Evolutionary conservation across 2,888 invertebrate species (phyloP), one percentile per base, ranked within the genome.

Genomic region (Neria commutata): DNA sequence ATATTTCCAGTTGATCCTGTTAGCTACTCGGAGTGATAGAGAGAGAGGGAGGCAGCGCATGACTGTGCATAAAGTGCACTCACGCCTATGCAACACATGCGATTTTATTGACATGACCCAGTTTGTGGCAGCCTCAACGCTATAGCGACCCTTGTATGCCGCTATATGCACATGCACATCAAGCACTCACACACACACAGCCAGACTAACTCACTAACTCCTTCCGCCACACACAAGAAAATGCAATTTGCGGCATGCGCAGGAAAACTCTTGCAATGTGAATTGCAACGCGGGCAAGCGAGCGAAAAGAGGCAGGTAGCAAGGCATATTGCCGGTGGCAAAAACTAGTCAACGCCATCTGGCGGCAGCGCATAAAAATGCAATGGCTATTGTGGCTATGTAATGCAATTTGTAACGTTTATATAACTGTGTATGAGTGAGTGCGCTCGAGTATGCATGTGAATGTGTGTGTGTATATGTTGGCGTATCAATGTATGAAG

Each of bases 31-130:
- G n/a, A n/a, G n/a, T n/a, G n/a, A n/a, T n/a, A n/a, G n/a, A n/a
- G n/a, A n/a, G n/a, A n/a, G n/a, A n/a, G n/a, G n/a, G n/a, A n/a
- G n/a, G 40, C 40, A 40, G 21, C 10, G 23, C 10, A 23, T 14
- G 42, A 19, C 42, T n/a, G 4, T 37, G 29, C 37, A 37, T n/a
- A 8, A n/a, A 37, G 11, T 14, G 16, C 37, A 37, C 4, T 24
- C 24, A 17, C 33, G 3, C n/a, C n/a, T n/a, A n/a, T n/a, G n/a
- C 17, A 29, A 29, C 11, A 11, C 10, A 49, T 29, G 49, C 42
- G 49, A 49, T 45, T 58, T 58, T 54, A 58, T 54, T 50, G 54
- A 45, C 58, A 58, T 58, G 58, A 58, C 58, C 58, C 50, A 58
- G 58, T 54, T 58, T 19, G 21, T 21, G 25, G 14, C 25, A 23